These are phyloP conservation scores for Propithecus perrieri DNA, from an alignment of 2,797 vertebrate species.

Conservation along the genomic window DNA sequence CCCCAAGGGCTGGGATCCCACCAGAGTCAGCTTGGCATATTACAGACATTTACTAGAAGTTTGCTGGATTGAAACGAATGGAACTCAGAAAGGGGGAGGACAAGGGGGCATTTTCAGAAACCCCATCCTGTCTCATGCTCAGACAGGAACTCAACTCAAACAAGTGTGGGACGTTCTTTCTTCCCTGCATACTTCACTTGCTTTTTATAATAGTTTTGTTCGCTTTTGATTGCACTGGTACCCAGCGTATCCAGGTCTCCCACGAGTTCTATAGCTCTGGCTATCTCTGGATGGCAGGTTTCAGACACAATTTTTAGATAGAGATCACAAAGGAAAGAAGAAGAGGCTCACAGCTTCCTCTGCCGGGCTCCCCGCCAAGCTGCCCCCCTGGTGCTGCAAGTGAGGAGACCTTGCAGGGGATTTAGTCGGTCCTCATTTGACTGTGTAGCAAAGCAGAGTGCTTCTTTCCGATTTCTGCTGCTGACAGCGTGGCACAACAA, in stretches of 20 bases:
- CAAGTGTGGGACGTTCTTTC: background rate
- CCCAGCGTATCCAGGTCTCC: background rate
- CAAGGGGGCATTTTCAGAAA: background rate
- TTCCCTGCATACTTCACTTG: background rate
- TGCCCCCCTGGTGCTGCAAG: background rate
- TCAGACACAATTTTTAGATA: slow-evolving; percentile 12
- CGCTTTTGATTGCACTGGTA: background rate
- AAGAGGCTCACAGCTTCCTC: slow-evolving; percentile 18
- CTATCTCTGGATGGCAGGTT: background rate
- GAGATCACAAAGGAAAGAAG: slow-evolving; percentile 22
- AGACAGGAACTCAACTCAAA: background rate
- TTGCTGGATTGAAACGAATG: background rate
- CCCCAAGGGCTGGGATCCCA: background rate
- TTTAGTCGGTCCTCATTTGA: slow-evolving; percentile 40
- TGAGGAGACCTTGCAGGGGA: background rate
- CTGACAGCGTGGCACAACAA: slow-evolving; percentile 53
- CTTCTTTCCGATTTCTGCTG: slow-evolving; percentile 54
- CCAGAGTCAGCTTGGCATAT: background rate
- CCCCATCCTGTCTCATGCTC: slow-evolving; percentile 1
- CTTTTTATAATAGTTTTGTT: background rate
- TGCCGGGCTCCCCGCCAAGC: slow-evolving; percentile 17
- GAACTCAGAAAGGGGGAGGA: background rate
- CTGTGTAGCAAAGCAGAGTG: background rate
- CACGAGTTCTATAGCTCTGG: background rate
- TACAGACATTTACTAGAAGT: background rate